Base-by-base conservation (phyloP, 2,113 vertebrate species). In the Leucopsar rothschildi region DNA sequence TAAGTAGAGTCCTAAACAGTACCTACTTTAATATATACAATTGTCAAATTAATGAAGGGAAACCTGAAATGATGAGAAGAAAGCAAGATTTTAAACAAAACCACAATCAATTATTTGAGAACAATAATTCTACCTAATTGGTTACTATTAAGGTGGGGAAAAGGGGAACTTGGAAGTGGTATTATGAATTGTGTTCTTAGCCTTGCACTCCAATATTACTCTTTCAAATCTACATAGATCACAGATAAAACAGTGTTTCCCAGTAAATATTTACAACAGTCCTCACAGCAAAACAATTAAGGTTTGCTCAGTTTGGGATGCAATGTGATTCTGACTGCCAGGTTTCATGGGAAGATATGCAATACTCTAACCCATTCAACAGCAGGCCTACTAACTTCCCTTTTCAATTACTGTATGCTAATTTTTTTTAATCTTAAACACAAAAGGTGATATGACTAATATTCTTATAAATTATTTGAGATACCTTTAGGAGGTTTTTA, bases 61-160 rank as follows among this genome's bases (percentile, higher is more conserved):
- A 53, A 10, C 20, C 10, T 86, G 76, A 66, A 77, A 65, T 45
- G 23, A 56, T 44, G 10, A 73, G 23, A 92, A 50, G 14, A 75
- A 84, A 70, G 1, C 2, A 68, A 85, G 33, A 23, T 71, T 42
- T 33, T 44, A 33, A 76, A 47, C 21, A 29, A 88, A 88, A 45
- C 1, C 0, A 1, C 0, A 0, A 2, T 60, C 27, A 37, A 17
- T 56, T 93, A 28, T 93, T 61, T 70, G 12, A 66, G 20, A 56
- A 64, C 25, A 61, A 60, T 47, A 79, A 79, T 68, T 56, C 20
- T 27, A 60, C 11, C 15, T 63, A 47, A 42, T 24, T 63, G 8
- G 8, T 69, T 85, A 14, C 6, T 56, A 8, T 49, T 75, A 79
- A 71, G 3, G 14, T 56, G 18, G 31, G 12, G 10, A 87, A 86